Conservation (phyloP, 2,888 invertebrate species). For the Mythimna ferrago region DNA sequence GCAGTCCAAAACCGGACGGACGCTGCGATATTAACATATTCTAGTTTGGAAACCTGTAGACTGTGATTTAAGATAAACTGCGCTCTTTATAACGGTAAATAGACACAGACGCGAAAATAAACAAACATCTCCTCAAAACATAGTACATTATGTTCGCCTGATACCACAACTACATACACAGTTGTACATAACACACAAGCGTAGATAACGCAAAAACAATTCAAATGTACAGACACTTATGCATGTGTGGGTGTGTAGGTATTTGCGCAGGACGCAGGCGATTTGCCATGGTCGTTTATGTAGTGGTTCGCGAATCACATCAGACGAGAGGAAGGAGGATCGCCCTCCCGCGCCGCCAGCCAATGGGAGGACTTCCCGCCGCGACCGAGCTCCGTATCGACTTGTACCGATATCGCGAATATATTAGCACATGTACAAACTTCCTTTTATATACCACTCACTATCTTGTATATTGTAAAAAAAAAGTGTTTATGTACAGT, state of each 20-base stretch:
- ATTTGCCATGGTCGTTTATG: slow-evolving; percentile 79
- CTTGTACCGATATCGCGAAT: slow-evolving; percentile 83
- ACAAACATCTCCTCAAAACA: slow-evolving; percentile 59
- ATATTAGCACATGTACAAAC: slow-evolving; percentile 78
- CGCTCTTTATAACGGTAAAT: slow-evolving; percentile 44
- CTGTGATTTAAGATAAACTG: slow-evolving; percentile 63
- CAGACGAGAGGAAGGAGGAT: slow-evolving; percentile 89
- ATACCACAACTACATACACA: slow-evolving; percentile 57
- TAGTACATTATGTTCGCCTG: slow-evolving; percentile 71
- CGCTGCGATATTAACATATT: slow-evolving; percentile 66
- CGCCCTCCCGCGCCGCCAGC: slow-evolving; percentile 85
- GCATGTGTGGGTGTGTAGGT: slow-evolving; percentile 66
- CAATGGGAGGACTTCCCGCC: slow-evolving; percentile 83
- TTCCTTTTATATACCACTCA: slow-evolving; percentile 64
- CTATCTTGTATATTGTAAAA: slow-evolving; percentile 54
- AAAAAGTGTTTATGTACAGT: slow-evolving; percentile 35
- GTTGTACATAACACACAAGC: slow-evolving; percentile 56
- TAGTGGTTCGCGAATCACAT: slow-evolving; percentile 86
- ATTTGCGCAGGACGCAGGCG: slow-evolving; percentile 77
- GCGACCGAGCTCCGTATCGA: slow-evolving; percentile 74
- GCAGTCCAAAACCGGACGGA: slow-evolving; percentile 70
- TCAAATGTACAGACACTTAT: slow-evolving; percentile 42
- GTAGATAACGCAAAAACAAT: slow-evolving; percentile 61
- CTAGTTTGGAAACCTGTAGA: slow-evolving; percentile 57
- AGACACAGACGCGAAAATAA: slow-evolving; percentile 41